Evolutionary conservation across 2,888 invertebrate genomes (phyloP), one percentile per base, ranked within the genome.

Genomic region (Polymixis flavicincta): DNA sequence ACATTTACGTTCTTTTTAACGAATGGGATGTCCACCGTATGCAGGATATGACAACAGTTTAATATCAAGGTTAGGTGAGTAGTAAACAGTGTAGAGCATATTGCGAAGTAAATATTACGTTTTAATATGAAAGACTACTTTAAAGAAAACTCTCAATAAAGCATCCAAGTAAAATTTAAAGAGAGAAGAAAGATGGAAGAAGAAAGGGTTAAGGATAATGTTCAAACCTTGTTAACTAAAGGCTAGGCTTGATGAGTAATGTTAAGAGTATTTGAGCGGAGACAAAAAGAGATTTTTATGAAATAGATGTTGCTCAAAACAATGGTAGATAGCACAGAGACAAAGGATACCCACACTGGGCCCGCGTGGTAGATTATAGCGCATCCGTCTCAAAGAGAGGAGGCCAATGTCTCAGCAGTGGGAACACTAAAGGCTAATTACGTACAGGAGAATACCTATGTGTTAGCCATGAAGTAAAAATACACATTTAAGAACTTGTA

Each of bases 1-100:
- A 59, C 67, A 64, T 50, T 74, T 50, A 42, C 11, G 19, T 54
- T 74, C 25, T 59, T 69, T 78, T 74, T 54, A 42, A 50, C 9
- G 13, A 48, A 54, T 42, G 59, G 22, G 42, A 25, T n/a, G 32
- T 66, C 25, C 5, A 55, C 14, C 8, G 55, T 52, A 54, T 80
- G 68, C 75, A 80, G 80, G 68, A 79, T 68, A 60, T 79, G 64
- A 37, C 80, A 52, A 71, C n/a, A 61, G 22, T 14, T 48, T 50
- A 28, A 32, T 66, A 32, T 17, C 14, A 78, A 55, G 37, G 64
- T 71, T 11, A 13, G 19, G 19, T 50, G 32, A 64, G 52, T 64
- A 52, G 28, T 52, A 32, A 3, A 1, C 9, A 48, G 54, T 42
- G 48, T 52, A 7, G 22, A 54, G 22, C 50, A 25, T 50, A 70